Evolutionary conservation across 2,113 vertebrate species (phyloP), one percentile per base, ranked within the genome.

Genomic region (Vidua chalybeata): DNA sequence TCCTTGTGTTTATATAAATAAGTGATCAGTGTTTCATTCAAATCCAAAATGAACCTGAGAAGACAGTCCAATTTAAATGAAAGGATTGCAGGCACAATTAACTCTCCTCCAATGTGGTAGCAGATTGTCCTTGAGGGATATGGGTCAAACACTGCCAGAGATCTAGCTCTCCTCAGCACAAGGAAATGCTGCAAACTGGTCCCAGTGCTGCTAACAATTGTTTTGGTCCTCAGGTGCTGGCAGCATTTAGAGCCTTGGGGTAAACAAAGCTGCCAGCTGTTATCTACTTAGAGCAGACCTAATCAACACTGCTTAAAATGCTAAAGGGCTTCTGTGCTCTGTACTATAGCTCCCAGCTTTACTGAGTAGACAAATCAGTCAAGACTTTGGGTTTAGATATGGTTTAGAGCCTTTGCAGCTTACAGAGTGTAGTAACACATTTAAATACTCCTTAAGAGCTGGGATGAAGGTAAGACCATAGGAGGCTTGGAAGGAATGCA

Each of bases 221-320:
- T 14, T 92, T 93, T 88, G 62, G 54, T 79, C 49, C 73, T 89
- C 77, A 85, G 81, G 66, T 82, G 24, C 66, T 87, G 54, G 35
- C 81, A 85, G 9, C 5, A 2, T 90, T 96, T 59, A 78, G 10
- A 73, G 45, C 49, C 49, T 62, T 66, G 22, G 43, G 46, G 18
- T 86, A 88, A 90, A 76, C 31, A 90, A 92, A 84, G n/a, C 52
- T 89, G 66, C 52, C 77, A 91, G 41, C 16, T 74, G 59, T 92
- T 94, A 68, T 79, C 76, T 91, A 22, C 79, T 78, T 84, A 68
- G n/a, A 78, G 49, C 68, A 97, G 80, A 33, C n/a, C 49, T 84
- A 75, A 92, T 64, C 77, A 94, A 79, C 43, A 7, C 24, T 61
- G 35, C 41, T 94, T 85, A 69, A 94, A 93, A 80, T 80, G 59